Percentiles rank a stretch among this genome's conserved stretches.
Conservation (phyloP, 1,140 invertebrate genomes). For the Anadara kagoshimensis region DNA sequence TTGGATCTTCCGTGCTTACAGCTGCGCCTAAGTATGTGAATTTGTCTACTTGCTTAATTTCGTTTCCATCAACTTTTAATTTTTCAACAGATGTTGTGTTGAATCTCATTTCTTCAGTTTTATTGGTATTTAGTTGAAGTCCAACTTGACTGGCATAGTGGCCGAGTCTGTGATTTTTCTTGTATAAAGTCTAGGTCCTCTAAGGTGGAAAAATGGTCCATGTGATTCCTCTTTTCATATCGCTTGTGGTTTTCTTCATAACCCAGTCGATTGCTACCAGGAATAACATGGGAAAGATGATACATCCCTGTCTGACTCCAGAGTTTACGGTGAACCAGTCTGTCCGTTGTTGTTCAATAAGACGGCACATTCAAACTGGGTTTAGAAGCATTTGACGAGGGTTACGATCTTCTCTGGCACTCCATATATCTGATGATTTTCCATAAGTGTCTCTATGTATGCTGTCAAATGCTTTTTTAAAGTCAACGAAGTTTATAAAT, state of each 20-base stretch:
- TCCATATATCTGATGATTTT: no score
- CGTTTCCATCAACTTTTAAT: neutral
- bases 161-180: neutral
- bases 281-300: constrained; percentile 1
- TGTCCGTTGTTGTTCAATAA: constrained; percentile 7
- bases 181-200: constrained; percentile 13
- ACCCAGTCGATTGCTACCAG: neutral
- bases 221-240: no score
- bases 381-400: constrained; percentile 1
- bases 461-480: no score
- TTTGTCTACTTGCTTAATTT: no score
- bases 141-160: constrained; percentile 3
- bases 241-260: constrained; percentile 3
- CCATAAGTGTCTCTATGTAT: no score
- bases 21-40: no score
- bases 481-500: no score
- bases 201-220: neutral
- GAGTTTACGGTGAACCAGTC: neutral
- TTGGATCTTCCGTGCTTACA: no score
- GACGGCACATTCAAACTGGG: constrained; percentile 2
- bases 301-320: constrained; percentile 8
- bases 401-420: constrained; percentile 4
- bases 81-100: neutral
- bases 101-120: constrained; percentile 11
- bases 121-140: constrained; percentile 2